These are phyloP conservation scores for Troglohyphantes excavatus DNA, from an alignment of 2,888 invertebrate species.

Conservation along the genomic window DNA sequence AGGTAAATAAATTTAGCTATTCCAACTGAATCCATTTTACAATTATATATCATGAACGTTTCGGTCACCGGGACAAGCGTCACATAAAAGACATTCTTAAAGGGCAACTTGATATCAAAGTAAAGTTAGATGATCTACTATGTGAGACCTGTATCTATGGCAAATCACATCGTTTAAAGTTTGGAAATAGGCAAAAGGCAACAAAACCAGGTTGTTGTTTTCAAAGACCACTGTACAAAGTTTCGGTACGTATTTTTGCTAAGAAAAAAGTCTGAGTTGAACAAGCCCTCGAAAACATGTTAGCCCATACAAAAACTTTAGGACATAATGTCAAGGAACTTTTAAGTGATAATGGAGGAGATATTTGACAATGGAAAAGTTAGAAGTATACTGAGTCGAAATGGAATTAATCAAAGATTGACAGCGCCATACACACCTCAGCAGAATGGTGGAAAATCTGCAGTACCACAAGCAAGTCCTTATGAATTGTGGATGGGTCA, in stretches of 20 bases:
- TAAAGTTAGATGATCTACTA: background rate
- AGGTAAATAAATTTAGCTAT: background rate
- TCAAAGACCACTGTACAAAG: slow-evolving; percentile 73
- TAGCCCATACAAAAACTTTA: background rate
- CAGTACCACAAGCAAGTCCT: slow-evolving; percentile 69
- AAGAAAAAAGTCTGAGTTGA: slow-evolving; percentile 29
- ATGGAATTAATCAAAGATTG: slow-evolving; percentile 67
- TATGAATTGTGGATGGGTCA: too few relatives aligned
- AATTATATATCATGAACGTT: slow-evolving; percentile 36
- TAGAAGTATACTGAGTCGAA: slow-evolving; percentile 14
- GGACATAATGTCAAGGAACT: slow-evolving; percentile 57
- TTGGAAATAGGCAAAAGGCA: slow-evolving; percentile 30
- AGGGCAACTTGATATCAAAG: slow-evolving; percentile 29
- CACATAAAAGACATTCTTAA: slow-evolving; percentile 9
- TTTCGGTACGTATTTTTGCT: slow-evolving; percentile 61
- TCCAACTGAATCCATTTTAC: background rate
- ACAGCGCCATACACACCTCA: slow-evolving; percentile 76
- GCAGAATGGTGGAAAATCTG: slow-evolving; percentile 78
- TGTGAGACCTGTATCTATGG: slow-evolving; percentile 58
- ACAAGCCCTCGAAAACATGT: background rate
- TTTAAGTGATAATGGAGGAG: slow-evolving; percentile 58
- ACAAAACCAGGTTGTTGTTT: slow-evolving; percentile 57
- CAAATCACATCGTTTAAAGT: slow-evolving; percentile 30
- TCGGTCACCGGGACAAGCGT: slow-evolving; percentile 33
- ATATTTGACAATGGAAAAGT: slow-evolving; percentile 68